Evolutionary conservation across 2,113 vertebrate genomes (phyloP).

Genomic region (Myiozetetes cayanensis): DNA sequence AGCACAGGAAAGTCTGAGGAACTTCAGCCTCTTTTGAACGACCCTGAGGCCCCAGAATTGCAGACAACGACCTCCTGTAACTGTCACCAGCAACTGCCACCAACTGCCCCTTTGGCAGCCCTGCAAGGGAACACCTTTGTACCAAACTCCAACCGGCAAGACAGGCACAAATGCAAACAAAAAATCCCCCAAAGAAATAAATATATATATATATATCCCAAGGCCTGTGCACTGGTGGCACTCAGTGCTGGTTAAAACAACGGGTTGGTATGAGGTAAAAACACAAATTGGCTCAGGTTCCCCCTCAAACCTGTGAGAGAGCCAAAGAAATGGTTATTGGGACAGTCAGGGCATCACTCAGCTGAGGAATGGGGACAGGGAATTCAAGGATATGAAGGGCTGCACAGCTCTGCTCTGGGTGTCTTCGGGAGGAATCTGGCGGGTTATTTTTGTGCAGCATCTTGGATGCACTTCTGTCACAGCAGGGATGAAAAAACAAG

Average conservation of each 20-base stretch:
- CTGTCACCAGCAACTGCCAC: background rate
- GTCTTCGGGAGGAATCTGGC: background rate
- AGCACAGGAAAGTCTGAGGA: background rate
- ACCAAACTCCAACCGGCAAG: accelerated
- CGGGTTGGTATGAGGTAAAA: background rate
- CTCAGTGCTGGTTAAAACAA: background rate
- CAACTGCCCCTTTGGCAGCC: background rate
- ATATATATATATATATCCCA: background rate
- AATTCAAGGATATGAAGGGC: background rate
- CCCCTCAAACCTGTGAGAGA: background rate
- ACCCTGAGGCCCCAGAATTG: background rate
- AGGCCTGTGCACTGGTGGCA: too few relatives aligned
- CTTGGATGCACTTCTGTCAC: background rate
- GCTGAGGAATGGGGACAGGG: background rate
- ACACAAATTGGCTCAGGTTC: background rate
- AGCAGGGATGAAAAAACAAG: background rate
- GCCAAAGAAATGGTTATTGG: background rate
- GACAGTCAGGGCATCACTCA: background rate
- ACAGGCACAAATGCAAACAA: accelerated
- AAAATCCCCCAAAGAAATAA: background rate
- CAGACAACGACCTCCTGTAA: background rate
- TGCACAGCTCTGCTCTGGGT: accelerated
- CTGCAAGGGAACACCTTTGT: background rate
- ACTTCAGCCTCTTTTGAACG: background rate
- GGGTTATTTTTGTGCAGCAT: background rate